These are phyloP conservation scores for Sternarchorhynchus goeldii DNA, from an alignment of 2,797 vertebrate genomes.

Conservation along the genomic window DNA sequence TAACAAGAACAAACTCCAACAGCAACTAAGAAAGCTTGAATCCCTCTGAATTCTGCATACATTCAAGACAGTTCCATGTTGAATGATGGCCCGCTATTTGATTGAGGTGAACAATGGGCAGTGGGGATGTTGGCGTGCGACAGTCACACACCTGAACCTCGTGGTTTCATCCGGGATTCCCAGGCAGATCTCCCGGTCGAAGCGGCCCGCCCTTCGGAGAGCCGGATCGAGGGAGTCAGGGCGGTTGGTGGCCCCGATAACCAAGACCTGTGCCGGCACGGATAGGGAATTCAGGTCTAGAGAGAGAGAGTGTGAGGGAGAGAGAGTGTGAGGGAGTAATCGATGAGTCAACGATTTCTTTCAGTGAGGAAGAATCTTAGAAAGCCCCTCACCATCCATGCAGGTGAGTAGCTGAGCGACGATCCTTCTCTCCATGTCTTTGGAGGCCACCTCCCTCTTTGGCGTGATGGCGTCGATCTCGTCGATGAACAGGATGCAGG, in stretches of 20 bases:
- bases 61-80: too few relatives aligned
- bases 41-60: too few relatives aligned
- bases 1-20: too few relatives aligned
- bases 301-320: neutral
- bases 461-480: slow-evolving; percentile 97
- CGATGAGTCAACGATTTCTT: neutral
- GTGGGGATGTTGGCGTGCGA: neutral
- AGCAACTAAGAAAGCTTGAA: too few relatives aligned
- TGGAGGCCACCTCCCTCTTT: slow-evolving; percentile 92
- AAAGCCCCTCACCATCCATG: slow-evolving; percentile 85
- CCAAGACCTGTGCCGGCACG: slow-evolving; percentile 82
- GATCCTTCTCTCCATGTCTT: slow-evolving; percentile 98
- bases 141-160: slow-evolving; percentile 78
- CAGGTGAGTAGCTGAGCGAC: slow-evolving; percentile 95
- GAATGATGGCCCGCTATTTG: neutral
- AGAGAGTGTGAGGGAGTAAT: neutral
- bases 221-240: slow-evolving; percentile 93
- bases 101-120: neutral
- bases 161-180: slow-evolving; percentile 92
- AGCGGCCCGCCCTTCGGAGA: slow-evolving; percentile 90
- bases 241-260: slow-evolving; percentile 95
- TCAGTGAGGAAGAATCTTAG: neutral
- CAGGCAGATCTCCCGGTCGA: slow-evolving; percentile 92
- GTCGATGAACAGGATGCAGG: slow-evolving; percentile 93
- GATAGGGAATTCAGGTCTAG: slow-evolving; percentile 85